These are phyloP conservation scores for Peromyscus maniculatus DNA, from an alignment of 2,113 vertebrate genomes.

Conservation along the genomic window DNA sequence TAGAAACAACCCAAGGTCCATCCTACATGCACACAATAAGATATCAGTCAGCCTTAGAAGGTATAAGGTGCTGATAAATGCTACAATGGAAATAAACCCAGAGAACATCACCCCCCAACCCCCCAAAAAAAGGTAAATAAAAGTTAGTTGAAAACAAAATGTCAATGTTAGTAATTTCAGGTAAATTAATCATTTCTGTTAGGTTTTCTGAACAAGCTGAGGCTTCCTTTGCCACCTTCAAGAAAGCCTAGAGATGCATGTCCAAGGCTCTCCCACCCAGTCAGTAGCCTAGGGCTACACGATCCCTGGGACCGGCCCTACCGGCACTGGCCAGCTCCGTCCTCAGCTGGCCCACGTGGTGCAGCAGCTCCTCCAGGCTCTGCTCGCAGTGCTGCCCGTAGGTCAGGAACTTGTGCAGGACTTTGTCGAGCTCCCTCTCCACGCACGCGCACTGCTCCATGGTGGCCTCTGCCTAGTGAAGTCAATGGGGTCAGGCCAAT, in stretches of 20 bases:
- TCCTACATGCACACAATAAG: neutral
- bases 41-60: neutral
- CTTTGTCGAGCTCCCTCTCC: slow-evolving; percentile 95
- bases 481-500: neutral
- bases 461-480: neutral
- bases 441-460: slow-evolving; percentile 96
- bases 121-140: neutral
- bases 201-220: slow-evolving; percentile 10
- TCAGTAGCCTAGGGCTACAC: neutral
- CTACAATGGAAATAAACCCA: neutral
- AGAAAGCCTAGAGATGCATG: neutral
- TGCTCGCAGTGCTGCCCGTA: slow-evolving; percentile 94
- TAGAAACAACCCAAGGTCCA: neutral
- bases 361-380: slow-evolving; percentile 93
- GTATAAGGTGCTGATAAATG: neutral
- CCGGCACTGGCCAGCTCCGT: slow-evolving; percentile 91
- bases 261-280: neutral
- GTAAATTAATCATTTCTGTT: neutral
- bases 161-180: neutral
- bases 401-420: slow-evolving; percentile 93
- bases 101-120: neutral
- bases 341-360: slow-evolving; percentile 92
- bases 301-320: slow-evolving; percentile 69
- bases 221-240: neutral
- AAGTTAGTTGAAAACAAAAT: neutral